phyloP scores from a whole-genome alignment of 2,888 invertebrate genomes.

The Drosophila mimica region DNA sequence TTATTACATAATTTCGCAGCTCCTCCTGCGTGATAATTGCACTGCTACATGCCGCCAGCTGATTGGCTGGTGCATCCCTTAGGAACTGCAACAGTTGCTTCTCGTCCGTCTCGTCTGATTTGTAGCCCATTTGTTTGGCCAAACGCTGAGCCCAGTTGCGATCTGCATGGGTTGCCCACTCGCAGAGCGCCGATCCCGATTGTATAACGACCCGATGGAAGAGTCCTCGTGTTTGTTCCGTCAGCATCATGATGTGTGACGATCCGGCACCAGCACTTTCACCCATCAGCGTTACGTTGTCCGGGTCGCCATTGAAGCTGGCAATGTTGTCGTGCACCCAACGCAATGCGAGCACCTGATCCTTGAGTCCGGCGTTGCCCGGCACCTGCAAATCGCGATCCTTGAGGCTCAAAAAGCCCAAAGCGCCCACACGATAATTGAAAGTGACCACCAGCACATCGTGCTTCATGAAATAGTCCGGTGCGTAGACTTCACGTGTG shows the following conservation, averaged over 20 bases:
- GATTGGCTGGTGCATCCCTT: conserved; percentile 30
- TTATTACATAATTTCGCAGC: conserved; percentile 66
- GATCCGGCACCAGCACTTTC: conserved; percentile 86
- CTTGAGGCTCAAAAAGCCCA: conserved; percentile 85
- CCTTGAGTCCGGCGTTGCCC: conserved; percentile 86
- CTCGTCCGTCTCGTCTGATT: conserved; percentile 33
- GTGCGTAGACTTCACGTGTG: conserved; percentile 82
- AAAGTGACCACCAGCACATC: conserved; percentile 85
- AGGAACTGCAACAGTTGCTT: conserved; percentile 57
- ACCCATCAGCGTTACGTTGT: conserved; percentile 86
- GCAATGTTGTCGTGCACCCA: conserved; percentile 86
- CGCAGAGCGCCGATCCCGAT: conserved; percentile 76
- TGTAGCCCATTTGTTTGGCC: conserved; percentile 53
- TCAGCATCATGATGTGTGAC: conserved; percentile 85
- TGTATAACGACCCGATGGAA: conserved; percentile 84
- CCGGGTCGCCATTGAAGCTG: conserved; percentile 86
- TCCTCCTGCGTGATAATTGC: conserved; percentile 74
- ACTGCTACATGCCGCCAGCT: conserved; percentile 67
- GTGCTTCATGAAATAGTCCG: conserved; percentile 85
- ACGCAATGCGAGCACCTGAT: conserved; percentile 85
- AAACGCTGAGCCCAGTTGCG: conserved; percentile 40
- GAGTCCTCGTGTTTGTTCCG: conserved; percentile 84
- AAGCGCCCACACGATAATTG: conserved; percentile 85
- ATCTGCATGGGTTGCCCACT: conserved; percentile 59
- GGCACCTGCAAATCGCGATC: conserved; percentile 85